Evolutionary conservation across 1,140 invertebrate species (phyloP).

Genomic region (Cydia pomonella): DNA sequence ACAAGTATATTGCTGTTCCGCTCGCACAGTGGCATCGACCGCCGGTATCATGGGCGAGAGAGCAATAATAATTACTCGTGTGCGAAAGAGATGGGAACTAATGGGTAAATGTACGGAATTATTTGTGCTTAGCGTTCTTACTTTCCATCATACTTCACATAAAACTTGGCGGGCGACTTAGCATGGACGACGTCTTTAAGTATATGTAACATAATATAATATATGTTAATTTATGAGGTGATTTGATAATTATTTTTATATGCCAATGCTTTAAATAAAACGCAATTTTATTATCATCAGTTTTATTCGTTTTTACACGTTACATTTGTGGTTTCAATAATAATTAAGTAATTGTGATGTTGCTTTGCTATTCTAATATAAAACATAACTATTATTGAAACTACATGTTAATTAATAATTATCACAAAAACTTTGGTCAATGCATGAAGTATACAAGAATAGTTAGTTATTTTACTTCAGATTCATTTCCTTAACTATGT

Average conservation of each 20-base stretch:
- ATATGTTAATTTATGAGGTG: neutral
- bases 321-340: neutral
- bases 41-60: too few relatives aligned
- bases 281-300: slow-evolving; percentile 12
- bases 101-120: too few relatives aligned
- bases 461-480: neutral
- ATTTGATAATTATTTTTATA: slow-evolving; percentile 20
- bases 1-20: too few relatives aligned
- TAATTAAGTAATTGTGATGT: slow-evolving; percentile 5
- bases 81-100: too few relatives aligned
- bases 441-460: neutral
- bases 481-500: neutral
- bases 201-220: too few relatives aligned
- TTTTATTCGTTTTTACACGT: slow-evolving; percentile 24
- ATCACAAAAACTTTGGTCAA: slow-evolving; percentile 12
- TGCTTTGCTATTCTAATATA: neutral
- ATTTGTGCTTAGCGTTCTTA: too few relatives aligned
- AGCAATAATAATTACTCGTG: too few relatives aligned
- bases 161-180: too few relatives aligned
- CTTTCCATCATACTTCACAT: too few relatives aligned
- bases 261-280: slow-evolving; percentile 17
- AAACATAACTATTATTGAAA: neutral
- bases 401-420: neutral
- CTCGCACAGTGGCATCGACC: too few relatives aligned
- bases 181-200: too few relatives aligned